A percentile compares a stretch with the other conserved stretches of the same genome.
Conservation (phyloP, 1,140 invertebrate species). For the Drosophila sp. region DNA sequence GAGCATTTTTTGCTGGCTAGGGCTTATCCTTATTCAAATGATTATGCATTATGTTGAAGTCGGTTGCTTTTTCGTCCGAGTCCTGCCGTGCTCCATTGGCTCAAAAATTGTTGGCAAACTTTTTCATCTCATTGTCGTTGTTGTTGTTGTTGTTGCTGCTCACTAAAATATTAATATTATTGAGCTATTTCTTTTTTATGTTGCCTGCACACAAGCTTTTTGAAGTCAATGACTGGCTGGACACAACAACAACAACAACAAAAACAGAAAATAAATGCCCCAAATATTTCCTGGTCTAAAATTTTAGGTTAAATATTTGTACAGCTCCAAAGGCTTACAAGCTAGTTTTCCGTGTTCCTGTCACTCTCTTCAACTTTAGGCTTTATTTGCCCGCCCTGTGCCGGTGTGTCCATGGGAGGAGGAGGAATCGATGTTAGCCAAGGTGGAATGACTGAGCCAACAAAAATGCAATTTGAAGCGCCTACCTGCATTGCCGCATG, state of each 20-base stretch:
- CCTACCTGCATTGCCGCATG: conserved; percentile 23
- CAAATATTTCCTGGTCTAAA: conserved; percentile 19
- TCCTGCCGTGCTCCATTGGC: conserved; percentile 18
- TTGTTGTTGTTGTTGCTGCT: conserved; percentile 22
- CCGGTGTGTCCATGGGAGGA: neutral
- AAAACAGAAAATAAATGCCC: conserved; percentile 15
- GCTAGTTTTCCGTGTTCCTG: neutral
- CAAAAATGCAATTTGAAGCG: conserved; percentile 48
- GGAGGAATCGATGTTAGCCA: neutral
- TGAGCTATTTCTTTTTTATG: conserved; percentile 47
- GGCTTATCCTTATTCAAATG: conserved; percentile 73
- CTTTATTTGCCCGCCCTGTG: conserved; percentile 36
- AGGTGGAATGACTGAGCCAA: conserved; percentile 23
- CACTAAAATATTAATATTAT: conserved; percentile 69
- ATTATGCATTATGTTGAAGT: conserved; percentile 70
- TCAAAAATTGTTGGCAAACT: conserved; percentile 46
- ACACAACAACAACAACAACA: neutral
- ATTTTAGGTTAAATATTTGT: conserved; percentile 7
- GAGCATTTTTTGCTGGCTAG: neutral
- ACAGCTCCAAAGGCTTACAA: neutral
- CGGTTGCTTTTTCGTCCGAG: conserved; percentile 26
- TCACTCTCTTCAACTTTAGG: conserved; percentile 31
- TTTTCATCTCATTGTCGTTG: conserved; percentile 5
- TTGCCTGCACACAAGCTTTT: conserved; percentile 18
- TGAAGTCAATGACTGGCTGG: conserved; percentile 42